Evolutionary conservation across 1,140 invertebrate species (phyloP).

Genomic region (Sweltsa coloradensis): DNA sequence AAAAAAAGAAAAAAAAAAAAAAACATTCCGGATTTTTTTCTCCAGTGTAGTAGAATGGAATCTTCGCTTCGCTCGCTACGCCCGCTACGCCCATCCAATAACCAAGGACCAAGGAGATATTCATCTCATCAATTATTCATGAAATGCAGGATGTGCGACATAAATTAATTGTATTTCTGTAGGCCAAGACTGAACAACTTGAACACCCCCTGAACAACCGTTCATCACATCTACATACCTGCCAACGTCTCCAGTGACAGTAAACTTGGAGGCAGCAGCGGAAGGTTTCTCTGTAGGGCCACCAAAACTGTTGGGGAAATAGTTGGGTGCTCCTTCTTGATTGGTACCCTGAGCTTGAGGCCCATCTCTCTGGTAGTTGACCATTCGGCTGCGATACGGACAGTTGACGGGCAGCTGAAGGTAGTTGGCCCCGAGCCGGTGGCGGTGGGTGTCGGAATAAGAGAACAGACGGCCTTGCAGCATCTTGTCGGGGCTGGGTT

Average conservation of each 20-base stretch:
- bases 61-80: background rate
- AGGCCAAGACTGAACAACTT: background rate
- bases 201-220: background rate
- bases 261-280: constrained; percentile 27
- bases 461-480: constrained; percentile 85
- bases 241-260: constrained; percentile 36
- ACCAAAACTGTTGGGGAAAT: constrained; percentile 89
- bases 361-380: constrained; percentile 86
- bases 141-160: background rate
- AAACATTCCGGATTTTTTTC: too few species aligned
- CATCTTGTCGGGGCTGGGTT: constrained; percentile 90
- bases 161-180: background rate
- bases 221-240: constrained; percentile 16
- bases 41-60: background rate
- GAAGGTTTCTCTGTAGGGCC: constrained; percentile 52
- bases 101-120: background rate
- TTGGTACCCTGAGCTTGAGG: constrained; percentile 44
- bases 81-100: background rate
- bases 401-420: constrained; percentile 92
- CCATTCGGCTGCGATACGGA: constrained; percentile 46
- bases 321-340: constrained; percentile 78
- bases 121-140: background rate
- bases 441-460: constrained; percentile 88
- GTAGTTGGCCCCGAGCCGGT: constrained; percentile 87
- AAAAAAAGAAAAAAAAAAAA: too few species aligned